Evolutionary conservation across 2,113 vertebrate species (phyloP), one percentile per base, ranked within the genome.

Genomic region (Upupa epops): DNA sequence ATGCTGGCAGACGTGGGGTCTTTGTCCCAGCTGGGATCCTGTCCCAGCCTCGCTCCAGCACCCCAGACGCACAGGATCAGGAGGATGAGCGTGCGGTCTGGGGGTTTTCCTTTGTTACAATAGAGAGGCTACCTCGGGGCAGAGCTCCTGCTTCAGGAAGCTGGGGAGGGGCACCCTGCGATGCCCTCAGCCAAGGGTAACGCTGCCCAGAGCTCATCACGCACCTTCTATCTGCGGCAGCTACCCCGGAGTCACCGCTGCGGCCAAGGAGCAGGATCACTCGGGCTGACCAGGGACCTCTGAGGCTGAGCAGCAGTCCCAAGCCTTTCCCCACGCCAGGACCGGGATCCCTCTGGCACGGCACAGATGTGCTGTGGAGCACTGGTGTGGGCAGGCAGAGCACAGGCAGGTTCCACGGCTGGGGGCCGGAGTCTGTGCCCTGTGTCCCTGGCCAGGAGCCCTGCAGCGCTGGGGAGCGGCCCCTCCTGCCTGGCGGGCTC

Each of bases 191-290:
- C 20, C 61, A n/a, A 74, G 26, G n/a, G 34, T 6, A 56, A 13
- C 34, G 3, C 64, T 6, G 6, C 8, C 26, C 26, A 1, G 8
- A 12, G 60, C 29, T 52, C 36, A 14, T 51, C 11, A 9, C 0
- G 12, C 9, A 0, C 8, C 63, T 72, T 26, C 49, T 65, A 49
- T 58, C 22, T 31, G 54, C 87, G 63, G 5, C 40, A 11, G 1
- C 46, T 6, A 7, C 12, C 1, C 2, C 12, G 6, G 19, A 32
- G 42, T 11, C 60, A 1, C 6, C 0, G 3, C 15, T 86, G 54
- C 34, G 86, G 72, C 76, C 60, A 20, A 79, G 36, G 68, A 46
- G 63, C 1, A 29, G 60, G 72, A 69, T 24, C 0, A 0, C 22
- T 8, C 40, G 20, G 1, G 3, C 29, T 42, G 46, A 9, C 2